Evolutionary conservation across 1,140 invertebrate genomes (phyloP).

Genomic region (Acyrthosiphon pisum): DNA sequence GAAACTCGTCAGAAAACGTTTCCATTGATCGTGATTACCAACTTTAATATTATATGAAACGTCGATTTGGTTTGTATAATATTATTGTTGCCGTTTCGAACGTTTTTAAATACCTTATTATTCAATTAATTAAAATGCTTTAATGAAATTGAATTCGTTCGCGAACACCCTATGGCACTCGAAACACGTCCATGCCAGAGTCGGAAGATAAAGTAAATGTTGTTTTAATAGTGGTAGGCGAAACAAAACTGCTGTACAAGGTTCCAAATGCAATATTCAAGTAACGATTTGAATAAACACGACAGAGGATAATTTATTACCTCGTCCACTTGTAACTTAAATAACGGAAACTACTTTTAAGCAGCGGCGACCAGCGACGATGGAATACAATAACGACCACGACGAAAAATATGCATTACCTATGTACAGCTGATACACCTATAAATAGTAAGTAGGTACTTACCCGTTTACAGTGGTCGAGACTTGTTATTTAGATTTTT

Average conservation of each 20-base stretch:
- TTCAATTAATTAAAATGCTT: neutral
- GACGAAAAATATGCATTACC: neutral
- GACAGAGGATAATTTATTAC: conserved; percentile 33
- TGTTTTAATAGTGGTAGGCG: conserved; percentile 17
- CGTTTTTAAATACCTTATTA: neutral
- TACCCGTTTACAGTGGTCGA: neutral
- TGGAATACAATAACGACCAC: neutral
- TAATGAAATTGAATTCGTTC: neutral
- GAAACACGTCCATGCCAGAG: neutral
- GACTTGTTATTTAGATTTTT: neutral
- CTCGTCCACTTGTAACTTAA: conserved; percentile 5
- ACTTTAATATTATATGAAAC: neutral
- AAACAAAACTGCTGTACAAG: conserved; percentile 20
- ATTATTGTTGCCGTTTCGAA: neutral
- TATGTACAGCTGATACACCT: neutral
- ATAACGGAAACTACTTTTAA: conserved; percentile 14
- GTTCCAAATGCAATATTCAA: conserved; percentile 26
- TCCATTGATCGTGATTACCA: neutral
- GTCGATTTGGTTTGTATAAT: neutral
- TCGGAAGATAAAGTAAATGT: conserved; percentile 13
- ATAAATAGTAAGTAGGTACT: neutral
- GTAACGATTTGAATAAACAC: conserved; percentile 45
- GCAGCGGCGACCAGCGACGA: neutral
- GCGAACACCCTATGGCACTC: neutral
- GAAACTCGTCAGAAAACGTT: neutral